A percentile compares a stretch with the other conserved stretches of the same genome.
phyloP scores from a whole-genome alignment of 2,888 invertebrate genomes.

The Heteropelma amictum region DNA sequence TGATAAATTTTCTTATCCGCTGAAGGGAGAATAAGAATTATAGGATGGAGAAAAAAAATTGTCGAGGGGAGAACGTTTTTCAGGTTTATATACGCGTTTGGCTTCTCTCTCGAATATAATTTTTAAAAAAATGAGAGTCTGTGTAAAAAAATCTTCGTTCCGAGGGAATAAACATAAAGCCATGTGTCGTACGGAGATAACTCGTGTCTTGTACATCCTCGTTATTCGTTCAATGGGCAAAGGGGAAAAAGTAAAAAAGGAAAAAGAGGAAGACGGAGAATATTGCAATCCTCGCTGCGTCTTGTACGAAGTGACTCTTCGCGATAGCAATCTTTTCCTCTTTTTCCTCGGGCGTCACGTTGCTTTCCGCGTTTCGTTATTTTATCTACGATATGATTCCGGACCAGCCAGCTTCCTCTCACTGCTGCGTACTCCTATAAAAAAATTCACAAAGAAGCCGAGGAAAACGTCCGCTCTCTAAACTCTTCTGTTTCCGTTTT shows the following conservation, averaged over 20 bases:
- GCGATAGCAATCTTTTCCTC: conserved; percentile 47
- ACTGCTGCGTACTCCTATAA: conserved; percentile 28
- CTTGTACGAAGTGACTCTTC: conserved; percentile 39
- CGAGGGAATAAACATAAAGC: conserved; percentile 31
- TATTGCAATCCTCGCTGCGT: conserved; percentile 40
- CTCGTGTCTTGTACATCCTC: conserved; percentile 28
- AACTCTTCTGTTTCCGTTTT: conserved; percentile 1
- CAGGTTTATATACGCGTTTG: conserved; percentile 40
- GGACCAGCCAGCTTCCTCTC: conserved; percentile 53
- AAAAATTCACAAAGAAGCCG: conserved; percentile 18
- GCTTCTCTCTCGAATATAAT: conserved; percentile 10
- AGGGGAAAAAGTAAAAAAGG: too few species aligned
- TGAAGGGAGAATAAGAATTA: conserved; percentile 23
- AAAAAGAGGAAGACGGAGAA: conserved; percentile 10
- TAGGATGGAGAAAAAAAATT: conserved; percentile 16
- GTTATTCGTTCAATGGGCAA: conserved; percentile 44
- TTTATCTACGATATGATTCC: conserved; percentile 46
- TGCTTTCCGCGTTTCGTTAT: conserved; percentile 27
- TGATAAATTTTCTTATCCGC: conserved; percentile 41
- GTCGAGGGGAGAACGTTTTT: conserved; percentile 30
- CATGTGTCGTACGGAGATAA: conserved; percentile 42
- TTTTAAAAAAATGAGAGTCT: neutral
- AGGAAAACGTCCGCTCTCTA: conserved; percentile 34
- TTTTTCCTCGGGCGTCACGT: conserved; percentile 32
- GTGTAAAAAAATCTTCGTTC: conserved; percentile 31